Evolutionary conservation across 2,113 vertebrate genomes (phyloP), one percentile per base, ranked within the genome.

Genomic region (Tetrao urogallus): DNA sequence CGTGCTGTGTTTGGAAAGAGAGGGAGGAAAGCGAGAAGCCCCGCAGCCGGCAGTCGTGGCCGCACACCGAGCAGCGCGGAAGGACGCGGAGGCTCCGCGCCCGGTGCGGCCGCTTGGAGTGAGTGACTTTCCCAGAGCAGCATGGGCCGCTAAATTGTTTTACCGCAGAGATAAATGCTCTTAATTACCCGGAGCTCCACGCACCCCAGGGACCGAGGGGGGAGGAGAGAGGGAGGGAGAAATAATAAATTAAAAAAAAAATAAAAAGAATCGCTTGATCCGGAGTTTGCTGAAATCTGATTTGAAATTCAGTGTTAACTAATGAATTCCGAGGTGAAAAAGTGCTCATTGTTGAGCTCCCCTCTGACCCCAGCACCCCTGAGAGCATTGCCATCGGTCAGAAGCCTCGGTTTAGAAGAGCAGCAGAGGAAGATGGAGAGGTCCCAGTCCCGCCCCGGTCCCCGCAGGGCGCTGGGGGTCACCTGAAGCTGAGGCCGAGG

Each of bases 91-190:
- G 28, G 12, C 5, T 79, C 78, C 42, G 60, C 73, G 36, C 50
- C 13, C 10, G 74, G 10, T 6, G 70, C 58, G 72, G 47, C 66
- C 89, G 60, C 73, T 74, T 71, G 4, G 52, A 54, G 27, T 8
- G 14, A 72, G 81, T 85, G 94, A 96, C 94, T 93, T 95, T 94
- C 93, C 34, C 74, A 34, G 24, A 1, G 19, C 75, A 77, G 30
- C 19, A 28, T 91, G 65, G 73, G 90, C 73, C 85, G 91, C 93
- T 95, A 90, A 96, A 96, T 93, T 94, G 92, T 89, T 97, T 87
- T 87, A 94, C 88, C 83, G 52, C 6, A 42, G 89, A 88, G 86
- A 93, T 94, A 96, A 96, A 96, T 79, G 96, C 24, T 63, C 50
- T 94, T 97, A 95, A 96, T 97, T 93, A 95, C 78, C 66, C 78